These are phyloP conservation scores for Octopus bimaculoides DNA, from an alignment of 1,140 invertebrate genomes.

Conservation along the genomic window DNA sequence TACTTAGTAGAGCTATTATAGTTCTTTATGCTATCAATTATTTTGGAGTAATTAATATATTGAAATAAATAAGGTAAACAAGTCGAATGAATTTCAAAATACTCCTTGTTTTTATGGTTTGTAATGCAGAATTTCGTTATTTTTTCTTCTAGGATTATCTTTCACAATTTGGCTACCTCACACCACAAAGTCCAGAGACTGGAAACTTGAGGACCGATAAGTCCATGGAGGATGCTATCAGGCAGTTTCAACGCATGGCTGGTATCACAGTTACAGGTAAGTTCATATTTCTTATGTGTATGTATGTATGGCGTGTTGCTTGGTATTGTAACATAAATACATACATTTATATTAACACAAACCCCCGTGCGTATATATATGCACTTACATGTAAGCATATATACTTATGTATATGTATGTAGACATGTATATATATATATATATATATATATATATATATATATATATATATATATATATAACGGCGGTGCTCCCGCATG, in stretches of 20 bases:
- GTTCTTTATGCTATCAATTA: no score
- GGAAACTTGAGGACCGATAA: constrained; percentile 59
- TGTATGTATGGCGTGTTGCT: no score
- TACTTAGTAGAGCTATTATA: no score
- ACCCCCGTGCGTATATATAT: no score
- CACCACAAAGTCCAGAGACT: constrained; percentile 61
- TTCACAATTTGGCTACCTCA: constrained; percentile 38
- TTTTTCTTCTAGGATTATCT: constrained; percentile 37
- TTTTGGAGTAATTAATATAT: no score
- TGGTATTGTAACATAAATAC: no score
- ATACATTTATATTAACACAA: no score
- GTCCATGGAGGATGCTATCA: constrained; percentile 55
- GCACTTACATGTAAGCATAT: neutral
- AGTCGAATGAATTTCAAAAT: no score
- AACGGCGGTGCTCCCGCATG: neutral
- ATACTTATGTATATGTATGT: neutral
- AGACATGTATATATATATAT: constrained; percentile 1
- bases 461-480: neutral
- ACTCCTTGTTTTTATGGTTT: no score
- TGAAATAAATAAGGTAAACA: no score
- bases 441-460: neutral
- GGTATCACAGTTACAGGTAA: constrained; percentile 35
- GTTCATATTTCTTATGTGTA: no score
- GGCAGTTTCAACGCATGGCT: constrained; percentile 31
- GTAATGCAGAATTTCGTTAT: no score